Base-by-base conservation (phyloP, 2,888 invertebrate species). In the Heteropelma amictum region DNA sequence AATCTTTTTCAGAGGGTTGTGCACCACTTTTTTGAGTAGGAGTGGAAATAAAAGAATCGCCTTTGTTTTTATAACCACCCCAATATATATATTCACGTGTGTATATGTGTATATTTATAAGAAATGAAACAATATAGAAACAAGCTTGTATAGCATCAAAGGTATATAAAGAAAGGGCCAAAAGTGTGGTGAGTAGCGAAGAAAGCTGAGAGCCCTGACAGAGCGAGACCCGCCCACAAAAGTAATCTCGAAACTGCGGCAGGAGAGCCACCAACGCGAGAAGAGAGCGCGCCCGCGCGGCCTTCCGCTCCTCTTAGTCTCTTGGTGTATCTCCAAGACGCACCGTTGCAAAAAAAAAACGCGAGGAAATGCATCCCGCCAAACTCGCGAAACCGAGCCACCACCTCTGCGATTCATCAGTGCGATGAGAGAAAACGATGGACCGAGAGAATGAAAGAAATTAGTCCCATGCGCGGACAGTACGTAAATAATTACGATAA, bases 351-450 rank as follows among this genome's bases (percentile, higher is more conserved):
- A n/a, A 78, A 77, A 54, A 63, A 65, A 60, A 73, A 58, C 65
- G 67, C 72, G 70, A 76, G 76, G 77, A 76, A 72, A 54, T 49
- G 56, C 61, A 53, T 53, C 53, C 58, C 30, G n/a, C n/a, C n/a
- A n/a, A n/a, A 71, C 60, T 45, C 42, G 70, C 73, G 38, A 49
- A 71, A 80, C n/a, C n/a, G 79, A 85, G 80, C 81, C 80, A 84
- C 65, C 87, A 87, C 85, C 88, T 87, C n/a, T n/a, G n/a, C n/a
- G 88, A 88, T 88, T 88, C 88, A 88, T 88, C 88, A 88, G 83
- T 84, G 79, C n/a, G n/a, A n/a, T n/a, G 72, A 79, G 14, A 42
- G 30, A 38, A 83, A 84, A 86, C 86, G 85, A 87, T 87, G 84
- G 80, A 78, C 74, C 28, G 38, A 47, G 8, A 21, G 30, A 19